phyloP scores from a whole-genome alignment of 92 coral and sea anemone genomes.

The Phenganax marumi region DNA sequence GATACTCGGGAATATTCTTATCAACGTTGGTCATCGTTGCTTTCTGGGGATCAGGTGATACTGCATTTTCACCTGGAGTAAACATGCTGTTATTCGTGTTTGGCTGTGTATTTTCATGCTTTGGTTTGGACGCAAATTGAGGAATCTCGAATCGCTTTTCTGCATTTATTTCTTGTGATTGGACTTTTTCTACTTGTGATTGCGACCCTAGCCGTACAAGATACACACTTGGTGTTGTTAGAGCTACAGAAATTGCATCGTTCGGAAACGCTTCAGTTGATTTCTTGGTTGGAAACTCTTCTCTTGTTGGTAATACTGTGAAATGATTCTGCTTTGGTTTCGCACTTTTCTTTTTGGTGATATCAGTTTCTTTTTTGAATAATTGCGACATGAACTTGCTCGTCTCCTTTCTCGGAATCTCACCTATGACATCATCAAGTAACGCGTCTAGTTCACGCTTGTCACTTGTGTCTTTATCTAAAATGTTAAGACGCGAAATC shows the following conservation, averaged over 20 bases:
- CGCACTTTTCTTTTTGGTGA: background rate
- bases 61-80: background rate
- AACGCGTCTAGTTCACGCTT: background rate
- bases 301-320: slow-evolving; percentile 10
- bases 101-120: background rate
- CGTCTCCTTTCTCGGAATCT: slow-evolving; percentile 12
- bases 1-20: background rate
- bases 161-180: background rate
- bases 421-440: background rate
- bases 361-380: background rate
- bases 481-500: background rate
- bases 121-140: background rate
- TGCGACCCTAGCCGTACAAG: background rate
- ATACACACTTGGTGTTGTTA: slow-evolving; percentile 21
- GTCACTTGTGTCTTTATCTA: background rate
- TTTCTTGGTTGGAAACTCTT: slow-evolving; percentile 18
- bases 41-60: background rate
- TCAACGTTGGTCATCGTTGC: background rate
- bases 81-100: background rate
- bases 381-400: slow-evolving; percentile 26
- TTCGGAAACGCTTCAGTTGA: slow-evolving; percentile 12
- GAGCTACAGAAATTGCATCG: background rate
- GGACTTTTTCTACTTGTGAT: background rate
- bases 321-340: background rate
- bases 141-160: slow-evolving; percentile 20